Conservation (phyloP, 2,113 vertebrate species). For the Cynoglossus semilaevis region DNA sequence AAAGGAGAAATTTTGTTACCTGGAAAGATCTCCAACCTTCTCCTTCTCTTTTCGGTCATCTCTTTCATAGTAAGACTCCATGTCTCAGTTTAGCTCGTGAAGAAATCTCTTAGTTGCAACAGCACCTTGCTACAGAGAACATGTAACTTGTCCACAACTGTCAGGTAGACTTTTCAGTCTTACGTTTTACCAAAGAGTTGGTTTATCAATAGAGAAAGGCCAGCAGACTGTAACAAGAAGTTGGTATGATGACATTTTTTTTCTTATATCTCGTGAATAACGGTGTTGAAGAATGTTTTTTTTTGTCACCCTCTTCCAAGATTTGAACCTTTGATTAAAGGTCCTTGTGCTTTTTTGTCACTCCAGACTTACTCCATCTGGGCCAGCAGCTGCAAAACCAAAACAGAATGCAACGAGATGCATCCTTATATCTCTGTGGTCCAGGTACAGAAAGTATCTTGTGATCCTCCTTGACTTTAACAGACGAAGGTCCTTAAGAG, state of each 20-base stretch:
- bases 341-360: neutral
- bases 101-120: neutral
- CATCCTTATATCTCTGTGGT: slow-evolving; percentile 94
- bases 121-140: neutral
- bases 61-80: slow-evolving; percentile 86
- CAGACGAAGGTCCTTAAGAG: too few relatives aligned
- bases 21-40: slow-evolving; percentile 84
- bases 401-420: slow-evolving; percentile 93
- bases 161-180: neutral
- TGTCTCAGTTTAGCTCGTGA: neutral
- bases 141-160: neutral
- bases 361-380: slow-evolving; percentile 93
- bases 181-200: neutral
- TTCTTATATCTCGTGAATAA: neutral
- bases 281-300: neutral
- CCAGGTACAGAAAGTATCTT: slow-evolving; percentile 77
- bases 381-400: slow-evolving; percentile 97
- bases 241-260: neutral
- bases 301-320: slow-evolving; percentile 2
- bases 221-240: neutral
- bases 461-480: neutral
- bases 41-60: slow-evolving; percentile 88
- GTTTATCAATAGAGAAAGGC: neutral
- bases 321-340: neutral
- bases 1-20: slow-evolving; percentile 92